Base-by-base conservation (phyloP, 1,140 invertebrate genomes). In the Mactra quadrangularis region DNA sequence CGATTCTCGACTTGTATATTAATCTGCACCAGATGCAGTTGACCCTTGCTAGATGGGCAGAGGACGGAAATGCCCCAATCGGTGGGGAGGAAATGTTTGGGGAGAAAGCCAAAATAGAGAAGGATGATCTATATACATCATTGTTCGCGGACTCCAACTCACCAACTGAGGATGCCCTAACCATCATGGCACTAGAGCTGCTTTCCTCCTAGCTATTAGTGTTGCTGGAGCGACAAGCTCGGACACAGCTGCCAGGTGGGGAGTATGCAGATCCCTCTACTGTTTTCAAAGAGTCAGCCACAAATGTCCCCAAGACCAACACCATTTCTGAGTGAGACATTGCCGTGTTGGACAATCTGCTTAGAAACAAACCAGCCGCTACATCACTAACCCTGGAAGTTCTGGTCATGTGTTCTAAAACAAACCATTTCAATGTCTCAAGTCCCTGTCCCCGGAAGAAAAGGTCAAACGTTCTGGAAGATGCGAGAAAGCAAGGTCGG, bases 141-240 rank as follows among this genome's bases (percentile, higher is more conserved):
- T 27, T 57, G 7, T 35, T 82, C 19, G 29, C 17, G 50, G 72
- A 53, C 15, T 52, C 59, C 19, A 25, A 33, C 29, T 35, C 75
- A 29, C 68, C 68, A 33, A 35, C n/a, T 1, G 1, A 45, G 11
- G 71, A 83, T 31, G 38, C 53, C 9, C 62, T 74, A 6, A 83
- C 62, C 9, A 25, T 75, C 22, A 57, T 68, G 70, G 52, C 71
- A 6, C n/a, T 75, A 27, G 71, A 75, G n/a, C 25, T 83, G 11
- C 38, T 15, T 4, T 27, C 27, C 47, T 29, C 57, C 9, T 47
- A 60, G 9, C 53, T 75, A 60, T 57, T 66, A 9, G 22, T 74
- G 0, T 52, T 84, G 19, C 38, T 76, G 0, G 81, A 83, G 17
- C 0, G 71, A 15, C 81, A 83, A 31, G 64, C 64, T n/a, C 60